Percentiles rank a stretch among this genome's conserved stretches.
These are phyloP conservation scores for Macaca fascicularis DNA, from an alignment of 2,113 vertebrate species.

Conservation along the genomic window DNA sequence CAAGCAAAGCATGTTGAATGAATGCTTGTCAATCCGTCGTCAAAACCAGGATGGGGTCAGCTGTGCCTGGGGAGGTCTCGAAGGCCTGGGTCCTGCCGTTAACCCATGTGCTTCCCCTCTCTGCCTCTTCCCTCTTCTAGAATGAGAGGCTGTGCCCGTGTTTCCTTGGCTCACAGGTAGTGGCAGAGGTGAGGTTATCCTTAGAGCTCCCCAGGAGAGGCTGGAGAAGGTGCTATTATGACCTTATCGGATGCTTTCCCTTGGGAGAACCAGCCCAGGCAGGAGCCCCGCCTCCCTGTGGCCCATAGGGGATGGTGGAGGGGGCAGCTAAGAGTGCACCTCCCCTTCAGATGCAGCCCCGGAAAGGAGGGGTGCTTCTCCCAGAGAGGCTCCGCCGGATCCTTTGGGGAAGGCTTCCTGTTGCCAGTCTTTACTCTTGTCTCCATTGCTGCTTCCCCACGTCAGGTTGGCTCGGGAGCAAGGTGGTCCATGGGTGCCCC, in stretches of 20 bases:
- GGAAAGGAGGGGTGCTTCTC: background rate
- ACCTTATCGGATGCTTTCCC: background rate
- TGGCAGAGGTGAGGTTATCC: background rate
- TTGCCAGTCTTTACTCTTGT: background rate
- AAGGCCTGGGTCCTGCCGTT: background rate
- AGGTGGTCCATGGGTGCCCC: fast-evolving
- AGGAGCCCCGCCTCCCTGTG: fast-evolving
- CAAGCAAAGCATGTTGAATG: background rate
- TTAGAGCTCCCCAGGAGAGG: background rate
- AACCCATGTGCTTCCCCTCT: background rate
- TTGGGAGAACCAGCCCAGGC: background rate
- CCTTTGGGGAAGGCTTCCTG: too few relatives aligned
- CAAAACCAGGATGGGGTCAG: background rate
- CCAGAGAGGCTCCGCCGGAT: fast-evolving
- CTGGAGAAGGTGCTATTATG: background rate
- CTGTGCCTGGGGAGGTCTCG: background rate
- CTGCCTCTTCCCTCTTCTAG: background rate
- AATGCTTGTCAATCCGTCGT: too few relatives aligned
- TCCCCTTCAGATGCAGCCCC: background rate
- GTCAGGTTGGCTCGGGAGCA: background rate
- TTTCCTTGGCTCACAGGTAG: background rate
- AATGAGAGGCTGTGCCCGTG: background rate
- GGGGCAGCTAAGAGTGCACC: too few relatives aligned
- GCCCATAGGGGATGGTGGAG: background rate
- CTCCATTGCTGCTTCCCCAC: fast-evolving